Conservation (phyloP, 2,113 vertebrate species). For the Notarius quadriscutis region DNA sequence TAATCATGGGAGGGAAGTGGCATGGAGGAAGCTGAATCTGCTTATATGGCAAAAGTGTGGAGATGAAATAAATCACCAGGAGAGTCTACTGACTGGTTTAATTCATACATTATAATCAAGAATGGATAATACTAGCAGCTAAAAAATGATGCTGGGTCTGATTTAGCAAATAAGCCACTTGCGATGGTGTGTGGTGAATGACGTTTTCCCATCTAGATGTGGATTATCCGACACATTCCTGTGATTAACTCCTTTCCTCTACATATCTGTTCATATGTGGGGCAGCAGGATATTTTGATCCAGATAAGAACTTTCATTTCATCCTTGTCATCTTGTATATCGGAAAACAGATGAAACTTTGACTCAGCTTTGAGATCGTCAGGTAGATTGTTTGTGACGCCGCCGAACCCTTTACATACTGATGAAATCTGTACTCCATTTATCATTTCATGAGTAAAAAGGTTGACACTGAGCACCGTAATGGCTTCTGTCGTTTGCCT, state of each 20-base stretch:
- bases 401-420: background rate
- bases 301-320: slow-evolving; percentile 24
- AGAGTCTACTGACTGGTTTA: background rate
- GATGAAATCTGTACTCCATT: slow-evolving; percentile 13
- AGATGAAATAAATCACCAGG: slow-evolving; percentile 3
- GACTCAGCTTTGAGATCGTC: background rate
- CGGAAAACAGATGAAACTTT: slow-evolving; percentile 9
- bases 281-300: slow-evolving; percentile 25
- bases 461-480: slow-evolving; percentile 25
- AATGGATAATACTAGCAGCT: background rate
- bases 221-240: background rate
- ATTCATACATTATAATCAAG: slow-evolving; percentile 12
- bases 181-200: background rate
- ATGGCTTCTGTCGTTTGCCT: slow-evolving; percentile 33
- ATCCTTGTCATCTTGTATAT: slow-evolving; percentile 14
- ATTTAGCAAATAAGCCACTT: background rate
- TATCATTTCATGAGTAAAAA: slow-evolving; percentile 43
- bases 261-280: background rate
- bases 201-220: background rate
- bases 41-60: background rate
- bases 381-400: slow-evolving; percentile 19
- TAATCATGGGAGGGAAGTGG: background rate
- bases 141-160: background rate
- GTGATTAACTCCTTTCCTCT: background rate
- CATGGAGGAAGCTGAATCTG: background rate